Base-by-base conservation (phyloP, 92 coral and sea anemone genomes). In the Porites cylindrica region DNA sequence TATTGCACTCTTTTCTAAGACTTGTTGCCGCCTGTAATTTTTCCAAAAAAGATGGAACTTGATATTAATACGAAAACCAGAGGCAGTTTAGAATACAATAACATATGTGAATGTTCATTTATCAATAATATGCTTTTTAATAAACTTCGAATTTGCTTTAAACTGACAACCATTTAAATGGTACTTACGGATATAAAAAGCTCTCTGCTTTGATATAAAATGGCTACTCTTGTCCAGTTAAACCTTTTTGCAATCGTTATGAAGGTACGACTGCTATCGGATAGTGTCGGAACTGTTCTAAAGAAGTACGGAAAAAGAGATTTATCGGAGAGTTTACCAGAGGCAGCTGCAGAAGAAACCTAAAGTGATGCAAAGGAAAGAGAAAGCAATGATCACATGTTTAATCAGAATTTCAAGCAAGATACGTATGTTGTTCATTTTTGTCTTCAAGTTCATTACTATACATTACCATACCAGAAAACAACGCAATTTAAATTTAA, bases 261-360 rank as follows among this genome's bases (percentile, higher is more conserved):
- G 72, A 94, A 94, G 12, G 97, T 77, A 11, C 80, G 91, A 18
- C 91, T 76, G 52, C 84, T 82, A 13, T 86, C 90, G 24, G 94
- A 88, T 19, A 88, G 67, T 0, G 97, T 88, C 21, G 97, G 97
- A 8, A 94, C 86, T 5, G 97, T 92, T 26, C 97, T 88, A 23
- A 91, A 83, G 60, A 91, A 92, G 51, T 87, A 87, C 8, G 95
- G 97, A 75, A 91, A 94, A 2, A 60, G 11, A n/a, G 56, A 65
- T 13, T 90, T 68, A 3, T 77, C 52, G 4, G 97, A 92, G 18
- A 94, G 90, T 10, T 83, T 76, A 23, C 97, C 92, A 4, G 94
- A 83, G 9, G 94, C 93, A 7, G 97, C 97, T 9, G 97, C 79
- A 38, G 97, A 90, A 5, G 97, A 94, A 21, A 94, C 93, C 97